Evolutionary conservation across 1,140 invertebrate genomes (phyloP).

Genomic region (Sipha flava): DNA sequence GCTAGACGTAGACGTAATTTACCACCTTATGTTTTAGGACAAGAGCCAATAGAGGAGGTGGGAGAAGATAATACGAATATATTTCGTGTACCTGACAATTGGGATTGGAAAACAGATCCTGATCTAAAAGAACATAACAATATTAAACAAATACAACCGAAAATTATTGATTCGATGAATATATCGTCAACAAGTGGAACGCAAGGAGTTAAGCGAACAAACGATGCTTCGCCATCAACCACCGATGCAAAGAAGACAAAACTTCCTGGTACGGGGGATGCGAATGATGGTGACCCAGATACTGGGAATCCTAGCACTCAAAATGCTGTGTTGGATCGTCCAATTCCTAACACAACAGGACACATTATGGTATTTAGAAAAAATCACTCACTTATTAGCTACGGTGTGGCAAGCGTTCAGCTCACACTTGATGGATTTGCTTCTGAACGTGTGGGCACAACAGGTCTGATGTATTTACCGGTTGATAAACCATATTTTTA

Average conservation of each 20-base stretch:
- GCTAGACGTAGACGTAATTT: background rate
- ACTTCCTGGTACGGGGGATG: background rate
- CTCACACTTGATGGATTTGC: background rate
- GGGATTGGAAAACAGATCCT: too few relatives aligned
- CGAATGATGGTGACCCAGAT: background rate
- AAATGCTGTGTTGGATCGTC: background rate
- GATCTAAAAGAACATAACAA: too few relatives aligned
- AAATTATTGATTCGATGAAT: background rate
- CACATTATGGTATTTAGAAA: background rate
- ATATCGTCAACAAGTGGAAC: background rate
- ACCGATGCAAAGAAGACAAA: background rate
- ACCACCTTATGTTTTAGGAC: background rate
- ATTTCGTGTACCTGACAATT: background rate
- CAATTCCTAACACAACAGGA: background rate
- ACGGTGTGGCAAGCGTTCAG: background rate
- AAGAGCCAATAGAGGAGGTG: background rate
- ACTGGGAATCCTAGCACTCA: too few relatives aligned
- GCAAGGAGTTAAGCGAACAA: too few relatives aligned
- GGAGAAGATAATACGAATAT: rapidly evolving
- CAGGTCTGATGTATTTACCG: background rate
- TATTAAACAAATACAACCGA: too few relatives aligned
- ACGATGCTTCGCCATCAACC: too few relatives aligned
- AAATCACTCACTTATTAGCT: background rate
- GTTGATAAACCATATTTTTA: background rate
- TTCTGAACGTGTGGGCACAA: background rate